Evolutionary conservation across 2,113 vertebrate species (phyloP).

Genomic region (Halcyon senegalensis): DNA sequence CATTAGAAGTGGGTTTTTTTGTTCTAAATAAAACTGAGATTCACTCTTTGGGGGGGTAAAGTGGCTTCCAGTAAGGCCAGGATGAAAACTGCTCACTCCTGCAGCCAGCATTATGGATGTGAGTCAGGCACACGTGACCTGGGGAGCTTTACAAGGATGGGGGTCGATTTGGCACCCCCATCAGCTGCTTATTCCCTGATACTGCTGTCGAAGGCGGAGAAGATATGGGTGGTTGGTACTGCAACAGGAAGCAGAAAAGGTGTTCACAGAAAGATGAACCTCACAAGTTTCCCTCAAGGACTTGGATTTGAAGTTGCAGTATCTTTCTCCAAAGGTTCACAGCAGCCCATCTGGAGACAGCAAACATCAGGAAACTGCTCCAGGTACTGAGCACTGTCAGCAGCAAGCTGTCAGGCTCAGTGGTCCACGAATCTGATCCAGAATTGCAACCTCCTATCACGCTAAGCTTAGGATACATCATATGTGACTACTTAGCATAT

Average conservation of each 20-base stretch:
- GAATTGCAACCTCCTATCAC: background rate
- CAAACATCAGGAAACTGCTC: background rate
- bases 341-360: background rate
- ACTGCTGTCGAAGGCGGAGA: background rate
- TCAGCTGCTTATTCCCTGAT: background rate
- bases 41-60: background rate
- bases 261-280: background rate
- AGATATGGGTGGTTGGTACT: background rate
- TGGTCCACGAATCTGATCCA: background rate
- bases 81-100: background rate
- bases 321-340: background rate
- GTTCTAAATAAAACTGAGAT: background rate
- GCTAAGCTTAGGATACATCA: background rate
- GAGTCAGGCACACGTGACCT: accelerated
- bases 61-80: background rate
- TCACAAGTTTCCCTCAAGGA: background rate
- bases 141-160: background rate
- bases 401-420: accelerated
- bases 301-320: background rate
- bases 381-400: background rate
- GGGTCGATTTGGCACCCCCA: background rate
- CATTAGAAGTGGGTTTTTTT: background rate
- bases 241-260: background rate
- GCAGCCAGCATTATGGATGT: background rate
- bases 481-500: accelerated